These are phyloP conservation scores for Mastomys coucha DNA, from an alignment of 2,113 vertebrate genomes.

Conservation along the genomic window DNA sequence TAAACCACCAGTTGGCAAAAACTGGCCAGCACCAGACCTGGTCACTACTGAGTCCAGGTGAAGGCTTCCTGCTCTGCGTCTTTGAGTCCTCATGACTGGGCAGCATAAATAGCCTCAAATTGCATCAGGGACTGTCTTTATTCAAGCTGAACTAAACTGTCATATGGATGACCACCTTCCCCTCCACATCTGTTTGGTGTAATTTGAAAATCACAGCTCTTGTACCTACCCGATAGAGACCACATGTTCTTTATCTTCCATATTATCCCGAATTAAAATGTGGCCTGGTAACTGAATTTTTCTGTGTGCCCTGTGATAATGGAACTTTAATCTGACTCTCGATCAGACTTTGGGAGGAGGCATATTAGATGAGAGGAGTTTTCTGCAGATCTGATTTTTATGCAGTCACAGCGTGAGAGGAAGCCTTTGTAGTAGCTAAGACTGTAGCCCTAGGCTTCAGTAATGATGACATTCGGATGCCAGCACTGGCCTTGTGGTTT, in stretches of 20 bases:
- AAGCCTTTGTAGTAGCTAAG: constrained; percentile 67
- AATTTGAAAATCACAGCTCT: constrained; percentile 84
- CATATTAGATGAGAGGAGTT: constrained; percentile 78
- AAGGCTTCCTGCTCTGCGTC: not conserved
- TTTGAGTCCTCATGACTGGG: not conserved
- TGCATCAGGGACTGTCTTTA: constrained; percentile 33
- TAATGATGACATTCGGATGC: constrained; percentile 67
- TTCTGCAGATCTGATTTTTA: constrained; percentile 76
- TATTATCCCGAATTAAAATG: constrained; percentile 85
- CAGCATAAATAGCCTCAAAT: not conserved
- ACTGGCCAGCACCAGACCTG: not conserved
- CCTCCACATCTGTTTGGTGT: constrained; percentile 77
- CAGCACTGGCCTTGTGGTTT: constrained; percentile 65
- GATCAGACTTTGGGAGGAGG: constrained; percentile 80
- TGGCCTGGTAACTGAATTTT: constrained; percentile 75
- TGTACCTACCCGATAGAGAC: constrained; percentile 75
- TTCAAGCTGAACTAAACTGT: constrained; percentile 72
- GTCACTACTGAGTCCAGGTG: not conserved
- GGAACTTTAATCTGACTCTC: constrained; percentile 84
- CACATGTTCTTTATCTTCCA: constrained; percentile 83
- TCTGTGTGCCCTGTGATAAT: constrained; percentile 80
- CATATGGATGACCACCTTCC: constrained; percentile 65
- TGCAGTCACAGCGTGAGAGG: constrained; percentile 46
- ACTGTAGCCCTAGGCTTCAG: constrained; percentile 76
- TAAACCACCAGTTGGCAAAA: not conserved